Evolutionary conservation across 2,797 vertebrate species (phyloP).

Genomic region (Alauda arvensis): DNA sequence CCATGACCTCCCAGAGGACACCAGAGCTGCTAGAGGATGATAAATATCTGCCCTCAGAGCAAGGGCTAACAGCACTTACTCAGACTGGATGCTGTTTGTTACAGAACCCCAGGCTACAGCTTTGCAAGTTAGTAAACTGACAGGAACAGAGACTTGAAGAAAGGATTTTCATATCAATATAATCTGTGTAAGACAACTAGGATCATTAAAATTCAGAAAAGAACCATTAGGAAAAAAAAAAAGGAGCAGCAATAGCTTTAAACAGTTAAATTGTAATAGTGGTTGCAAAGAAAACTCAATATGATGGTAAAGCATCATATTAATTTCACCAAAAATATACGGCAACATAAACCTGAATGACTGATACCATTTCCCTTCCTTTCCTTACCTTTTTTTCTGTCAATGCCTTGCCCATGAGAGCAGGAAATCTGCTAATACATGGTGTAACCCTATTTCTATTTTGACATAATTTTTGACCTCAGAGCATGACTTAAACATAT

Average conservation of each 20-base stretch:
- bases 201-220: not conserved
- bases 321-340: not conserved
- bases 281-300: not conserved
- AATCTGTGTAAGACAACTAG: not conserved
- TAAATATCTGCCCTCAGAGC: not conserved
- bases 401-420: not conserved
- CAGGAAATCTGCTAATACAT: slow-evolving; percentile 20
- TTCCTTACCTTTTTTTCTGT: not conserved
- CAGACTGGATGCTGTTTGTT: not conserved
- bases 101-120: not conserved
- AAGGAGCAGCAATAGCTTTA: not conserved
- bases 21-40: not conserved
- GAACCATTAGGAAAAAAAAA: not conserved
- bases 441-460: slow-evolving; percentile 7
- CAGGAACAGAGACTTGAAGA: not conserved
- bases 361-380: not conserved
- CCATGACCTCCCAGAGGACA: not conserved
- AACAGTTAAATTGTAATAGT: not conserved
- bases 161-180: not conserved
- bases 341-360: not conserved
- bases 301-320: not conserved
- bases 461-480: not conserved
- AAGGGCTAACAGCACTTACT: not conserved
- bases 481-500: not conserved
- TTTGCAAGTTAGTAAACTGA: not conserved